Evolutionary conservation across 2,888 invertebrate species (phyloP).

Genomic region (Drosophila neonasuta): DNA sequence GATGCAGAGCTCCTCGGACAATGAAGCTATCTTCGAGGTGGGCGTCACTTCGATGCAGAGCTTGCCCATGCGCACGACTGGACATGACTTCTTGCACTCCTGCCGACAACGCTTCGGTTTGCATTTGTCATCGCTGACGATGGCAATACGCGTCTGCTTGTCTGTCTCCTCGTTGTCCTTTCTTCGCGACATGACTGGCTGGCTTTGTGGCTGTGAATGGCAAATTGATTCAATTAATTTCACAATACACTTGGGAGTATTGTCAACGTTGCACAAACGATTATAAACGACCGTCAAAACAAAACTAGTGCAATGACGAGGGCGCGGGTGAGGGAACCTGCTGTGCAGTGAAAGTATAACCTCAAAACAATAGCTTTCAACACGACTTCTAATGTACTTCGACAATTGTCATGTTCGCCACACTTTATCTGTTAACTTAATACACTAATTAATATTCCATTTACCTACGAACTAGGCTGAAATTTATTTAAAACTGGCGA

Average conservation of each 20-base stretch:
- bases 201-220: slow-evolving; percentile 56
- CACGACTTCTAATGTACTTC: slow-evolving; percentile 11
- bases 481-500: slow-evolving; percentile 71
- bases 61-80: slow-evolving; percentile 99
- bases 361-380: slow-evolving; percentile 60
- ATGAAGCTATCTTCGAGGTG: slow-evolving; percentile 96
- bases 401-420: background rate
- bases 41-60: slow-evolving; percentile 98
- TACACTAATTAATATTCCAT: slow-evolving; percentile 16
- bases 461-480: slow-evolving; percentile 70
- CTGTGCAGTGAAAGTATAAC: slow-evolving; percentile 72
- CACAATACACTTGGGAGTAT: slow-evolving; percentile 9
- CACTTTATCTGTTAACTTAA: slow-evolving; percentile 4
- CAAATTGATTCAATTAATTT: slow-evolving; percentile 20
- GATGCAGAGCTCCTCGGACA: slow-evolving; percentile 99
- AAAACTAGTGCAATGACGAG: slow-evolving; percentile 57
- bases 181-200: slow-evolving; percentile 85
- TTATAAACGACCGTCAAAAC: slow-evolving; percentile 64
- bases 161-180: slow-evolving; percentile 93
- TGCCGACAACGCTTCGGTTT: slow-evolving; percentile 99
- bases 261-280: slow-evolving; percentile 77
- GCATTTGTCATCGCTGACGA: slow-evolving; percentile 98
- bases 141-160: slow-evolving; percentile 97
- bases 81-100: slow-evolving; percentile 99
- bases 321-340: slow-evolving; percentile 15